Conservation (phyloP, 1,140 invertebrate species). For the Vanessa atalanta region DNA sequence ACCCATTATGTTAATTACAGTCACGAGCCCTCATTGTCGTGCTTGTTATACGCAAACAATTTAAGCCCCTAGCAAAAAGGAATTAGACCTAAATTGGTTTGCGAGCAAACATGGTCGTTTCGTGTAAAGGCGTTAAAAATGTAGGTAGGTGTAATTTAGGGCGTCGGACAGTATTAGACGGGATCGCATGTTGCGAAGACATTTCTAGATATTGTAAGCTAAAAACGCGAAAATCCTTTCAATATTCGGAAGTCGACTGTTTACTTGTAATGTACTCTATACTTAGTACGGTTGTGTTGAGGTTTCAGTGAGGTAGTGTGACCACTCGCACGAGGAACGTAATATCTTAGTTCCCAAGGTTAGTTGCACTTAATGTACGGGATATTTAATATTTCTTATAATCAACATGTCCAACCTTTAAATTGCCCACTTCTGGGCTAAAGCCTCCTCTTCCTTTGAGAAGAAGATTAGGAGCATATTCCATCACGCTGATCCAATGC, state of each 20-base stretch:
- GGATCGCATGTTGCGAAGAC: constrained; percentile 29
- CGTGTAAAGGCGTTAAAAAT: constrained; percentile 42
- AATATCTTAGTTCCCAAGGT: too few species aligned
- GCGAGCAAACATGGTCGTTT: constrained; percentile 31
- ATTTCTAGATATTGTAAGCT: constrained; percentile 15
- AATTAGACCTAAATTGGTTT: constrained; percentile 39
- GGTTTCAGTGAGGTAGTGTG: too few species aligned
- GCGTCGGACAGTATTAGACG: constrained; percentile 24
- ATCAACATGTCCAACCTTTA: too few species aligned
- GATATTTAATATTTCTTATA: too few species aligned
- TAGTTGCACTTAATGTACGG: too few species aligned
- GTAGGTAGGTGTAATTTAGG: constrained; percentile 38
- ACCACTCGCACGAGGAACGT: too few species aligned
- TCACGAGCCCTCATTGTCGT: constrained; percentile 43
- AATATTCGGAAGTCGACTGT: background rate
- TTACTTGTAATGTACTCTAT: too few species aligned
- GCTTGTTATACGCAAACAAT: constrained; percentile 33
- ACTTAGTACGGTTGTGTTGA: too few species aligned
- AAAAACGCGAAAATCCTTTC: background rate
- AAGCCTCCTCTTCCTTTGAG: too few species aligned
- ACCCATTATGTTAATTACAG: constrained; percentile 67
- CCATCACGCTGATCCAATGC: too few species aligned
- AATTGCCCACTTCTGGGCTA: too few species aligned
- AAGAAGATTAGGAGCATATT: too few species aligned
- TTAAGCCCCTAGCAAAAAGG: constrained; percentile 34